These are phyloP conservation scores for Petrocephalus zakoni DNA, from an alignment of 2,113 vertebrate genomes.

Conservation along the genomic window DNA sequence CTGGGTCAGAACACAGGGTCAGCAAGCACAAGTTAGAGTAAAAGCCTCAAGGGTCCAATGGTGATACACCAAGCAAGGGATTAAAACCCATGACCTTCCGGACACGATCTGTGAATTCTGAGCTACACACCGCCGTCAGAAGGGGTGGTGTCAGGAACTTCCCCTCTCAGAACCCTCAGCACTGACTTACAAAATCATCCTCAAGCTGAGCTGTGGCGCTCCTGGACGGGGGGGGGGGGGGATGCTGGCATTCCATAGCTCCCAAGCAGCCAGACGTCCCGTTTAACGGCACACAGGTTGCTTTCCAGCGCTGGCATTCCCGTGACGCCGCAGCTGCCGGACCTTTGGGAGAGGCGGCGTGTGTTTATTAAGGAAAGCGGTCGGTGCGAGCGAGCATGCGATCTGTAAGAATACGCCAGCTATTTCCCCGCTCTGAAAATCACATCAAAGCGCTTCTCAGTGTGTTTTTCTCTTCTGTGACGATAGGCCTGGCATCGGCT, in stretches of 20 bases:
- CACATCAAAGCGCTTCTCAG: background rate
- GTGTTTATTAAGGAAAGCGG: background rate
- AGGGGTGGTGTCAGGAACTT: too few species aligned
- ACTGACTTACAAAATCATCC: background rate
- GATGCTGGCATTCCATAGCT: background rate
- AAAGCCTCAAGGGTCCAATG: background rate
- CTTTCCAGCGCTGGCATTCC: background rate
- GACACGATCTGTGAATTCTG: background rate
- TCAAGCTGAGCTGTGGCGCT: background rate
- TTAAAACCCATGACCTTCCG: background rate
- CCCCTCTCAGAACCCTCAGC: background rate
- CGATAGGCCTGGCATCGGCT: background rate
- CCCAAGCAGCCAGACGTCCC: background rate
- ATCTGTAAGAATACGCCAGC: background rate
- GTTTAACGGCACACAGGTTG: background rate
- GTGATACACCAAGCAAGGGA: background rate
- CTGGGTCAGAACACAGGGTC: background rate
- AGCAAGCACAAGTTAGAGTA: background rate
- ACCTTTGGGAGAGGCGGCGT: background rate
- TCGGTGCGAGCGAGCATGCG: background rate
- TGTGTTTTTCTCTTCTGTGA: background rate
- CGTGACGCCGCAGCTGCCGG: background rate
- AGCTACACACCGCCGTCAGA: background rate
- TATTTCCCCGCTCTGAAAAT: background rate
- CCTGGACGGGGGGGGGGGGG: too few species aligned